Evolutionary conservation across 2,888 invertebrate genomes (phyloP).

Genomic region (Cephus rjabovi): DNA sequence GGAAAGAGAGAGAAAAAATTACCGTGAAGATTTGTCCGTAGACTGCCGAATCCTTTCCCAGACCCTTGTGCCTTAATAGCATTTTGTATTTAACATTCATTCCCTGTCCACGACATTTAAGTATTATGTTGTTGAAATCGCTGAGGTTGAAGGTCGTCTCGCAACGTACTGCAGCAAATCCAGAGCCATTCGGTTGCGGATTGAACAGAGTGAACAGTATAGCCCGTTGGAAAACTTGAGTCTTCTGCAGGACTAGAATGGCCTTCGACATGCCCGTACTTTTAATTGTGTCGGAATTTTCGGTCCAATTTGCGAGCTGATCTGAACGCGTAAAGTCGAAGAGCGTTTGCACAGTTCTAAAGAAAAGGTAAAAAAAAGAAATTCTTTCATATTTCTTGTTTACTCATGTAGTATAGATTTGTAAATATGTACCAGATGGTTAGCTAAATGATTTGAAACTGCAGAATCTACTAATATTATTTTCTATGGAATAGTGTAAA

Average conservation of each 20-base stretch:
- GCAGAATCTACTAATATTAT: too few relatives aligned
- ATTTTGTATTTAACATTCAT: slow-evolving; percentile 63
- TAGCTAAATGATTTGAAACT: too few relatives aligned
- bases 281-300: slow-evolving; percentile 65
- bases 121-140: slow-evolving; percentile 47
- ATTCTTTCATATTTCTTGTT: too few relatives aligned
- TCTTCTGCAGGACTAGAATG: slow-evolving; percentile 61
- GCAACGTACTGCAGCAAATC: slow-evolving; percentile 64
- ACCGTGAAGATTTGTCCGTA: slow-evolving; percentile 64
- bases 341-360: slow-evolving; percentile 34
- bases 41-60: slow-evolving; percentile 54
- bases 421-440: too few relatives aligned
- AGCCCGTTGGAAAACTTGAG: slow-evolving; percentile 60
- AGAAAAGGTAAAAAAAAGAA: too few relatives aligned
- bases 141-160: slow-evolving; percentile 54
- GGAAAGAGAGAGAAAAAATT: slow-evolving; percentile 6
- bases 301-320: slow-evolving; percentile 57
- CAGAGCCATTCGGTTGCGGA: slow-evolving; percentile 65
- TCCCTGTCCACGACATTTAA: slow-evolving; percentile 64
- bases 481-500: too few relatives aligned
- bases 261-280: slow-evolving; percentile 66
- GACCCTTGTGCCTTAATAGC: slow-evolving; percentile 59
- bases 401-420: too few relatives aligned
- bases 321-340: slow-evolving; percentile 50
- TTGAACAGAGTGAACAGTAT: slow-evolving; percentile 66